Base-by-base conservation (phyloP, 2,888 invertebrate genomes). In the Dilophus febrilis region DNA sequence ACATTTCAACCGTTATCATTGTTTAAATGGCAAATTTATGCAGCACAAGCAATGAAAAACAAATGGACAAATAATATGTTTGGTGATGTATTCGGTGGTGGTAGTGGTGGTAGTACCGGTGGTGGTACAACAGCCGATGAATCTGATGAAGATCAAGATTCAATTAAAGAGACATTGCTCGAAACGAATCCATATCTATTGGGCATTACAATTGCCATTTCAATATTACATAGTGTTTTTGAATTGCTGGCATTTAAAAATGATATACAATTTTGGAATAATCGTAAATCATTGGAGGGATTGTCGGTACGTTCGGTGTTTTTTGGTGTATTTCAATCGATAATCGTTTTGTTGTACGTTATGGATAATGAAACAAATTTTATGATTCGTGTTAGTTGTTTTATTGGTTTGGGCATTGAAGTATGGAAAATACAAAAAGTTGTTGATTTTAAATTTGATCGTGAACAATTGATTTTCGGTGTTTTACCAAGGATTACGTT, bases 211-310 rank as follows among this genome's bases (percentile, higher is more conserved):
- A 76, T 95, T 44, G 71, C 78, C 39, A 82, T 99, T 1, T 95
- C 97, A 1, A 74, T 98, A 42, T 68, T 98, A 16, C 98, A 99
- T 65, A 95, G 92, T 42, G 77, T 98, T 45, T 98, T 99, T 67
- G 98, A 99, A 62, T 74, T 99, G 49, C 68, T 99, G 41, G 98
- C 98, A 33, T 99, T 99, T 62, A 99, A 99, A 67, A 99, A 99
- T 66, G 98, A 99, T 61, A 99, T 99, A 53, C 98, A 99, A 62
- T 99, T 99, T 60, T 99, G 98, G 98, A 91, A 92, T 52, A 94
- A 92, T 54, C 74, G 95, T 13, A 90, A 95, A 58, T 91, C 92
- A 1, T 66, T 98, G 35, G 97, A 98, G 65, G 97, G 97, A 10
- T 70, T 99, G 30, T 97, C 97, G 0, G 97, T 99, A 4, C 76